A percentile compares a stretch with the other conserved stretches of the same genome.
phyloP scores from a whole-genome alignment of 35 echinoderm and acorn worm species.

The Apostichopus parvimensis region DNA sequence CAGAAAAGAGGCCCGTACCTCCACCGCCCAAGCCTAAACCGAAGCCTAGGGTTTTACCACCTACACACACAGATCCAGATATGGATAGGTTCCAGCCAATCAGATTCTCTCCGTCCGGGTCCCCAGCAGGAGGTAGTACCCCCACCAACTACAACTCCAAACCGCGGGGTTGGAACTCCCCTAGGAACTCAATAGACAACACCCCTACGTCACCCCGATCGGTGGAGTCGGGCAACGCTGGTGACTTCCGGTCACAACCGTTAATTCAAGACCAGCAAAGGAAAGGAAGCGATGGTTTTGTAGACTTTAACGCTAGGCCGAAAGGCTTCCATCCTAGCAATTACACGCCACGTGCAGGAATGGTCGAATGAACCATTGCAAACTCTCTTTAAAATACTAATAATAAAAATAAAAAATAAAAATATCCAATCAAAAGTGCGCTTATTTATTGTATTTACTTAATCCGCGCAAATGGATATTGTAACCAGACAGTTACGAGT shows the following conservation, averaged over 20 bases:
- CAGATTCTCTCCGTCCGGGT: slow-evolving; percentile 40
- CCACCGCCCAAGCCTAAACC: slow-evolving; percentile 27
- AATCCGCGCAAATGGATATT: background rate
- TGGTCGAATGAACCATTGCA: slow-evolving; percentile 21
- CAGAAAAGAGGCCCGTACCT: slow-evolving; percentile 39
- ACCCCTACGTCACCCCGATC: slow-evolving; percentile 45
- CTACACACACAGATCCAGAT: background rate
- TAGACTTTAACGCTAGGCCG: slow-evolving; percentile 52
- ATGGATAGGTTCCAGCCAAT: slow-evolving; percentile 43
- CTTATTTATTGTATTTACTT: slow-evolving; percentile 37
- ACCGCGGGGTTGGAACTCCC: slow-evolving; percentile 20
- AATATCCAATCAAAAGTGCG: slow-evolving; percentile 18
- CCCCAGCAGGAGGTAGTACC: slow-evolving; percentile 7
- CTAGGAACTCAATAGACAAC: slow-evolving; percentile 23
- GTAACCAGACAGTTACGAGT: background rate
- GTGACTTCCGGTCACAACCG: slow-evolving; percentile 31
- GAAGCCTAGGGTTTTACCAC: slow-evolving; percentile 2
- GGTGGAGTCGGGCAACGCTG: slow-evolving; percentile 34
- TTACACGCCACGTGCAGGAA: slow-evolving; percentile 28
- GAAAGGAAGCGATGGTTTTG: slow-evolving; percentile 27
- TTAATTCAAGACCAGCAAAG: slow-evolving; percentile 24
- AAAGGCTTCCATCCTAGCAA: slow-evolving; percentile 47
- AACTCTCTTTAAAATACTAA: background rate
- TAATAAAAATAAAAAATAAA: background rate
- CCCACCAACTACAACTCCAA: slow-evolving; percentile 30